Percentiles rank a stretch among this genome's conserved stretches.
Conservation (phyloP, 1,140 invertebrate species). For the Drosophila persimilis region DNA sequence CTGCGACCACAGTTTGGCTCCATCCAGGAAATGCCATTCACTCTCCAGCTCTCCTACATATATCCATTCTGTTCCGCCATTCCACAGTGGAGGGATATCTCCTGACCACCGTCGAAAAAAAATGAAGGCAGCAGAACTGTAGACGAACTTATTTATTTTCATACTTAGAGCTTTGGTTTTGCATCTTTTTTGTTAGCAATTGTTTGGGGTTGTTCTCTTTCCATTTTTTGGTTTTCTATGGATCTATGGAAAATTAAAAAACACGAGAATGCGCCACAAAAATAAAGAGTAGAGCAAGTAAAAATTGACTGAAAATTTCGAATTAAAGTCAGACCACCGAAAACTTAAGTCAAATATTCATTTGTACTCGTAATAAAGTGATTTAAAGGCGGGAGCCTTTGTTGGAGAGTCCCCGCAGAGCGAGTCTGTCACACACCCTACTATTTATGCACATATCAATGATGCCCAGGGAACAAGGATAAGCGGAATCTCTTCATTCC, state of each 20-base stretch:
- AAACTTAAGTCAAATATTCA: constrained; percentile 10
- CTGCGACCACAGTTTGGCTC: constrained; percentile 49
- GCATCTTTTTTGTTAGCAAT: background rate
- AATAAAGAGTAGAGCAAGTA: constrained; percentile 12
- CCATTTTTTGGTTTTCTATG: background rate
- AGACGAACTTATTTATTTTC: constrained; percentile 68
- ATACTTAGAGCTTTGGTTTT: constrained; percentile 63
- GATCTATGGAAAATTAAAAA: constrained; percentile 12
- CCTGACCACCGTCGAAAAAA: constrained; percentile 48
- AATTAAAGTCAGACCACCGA: constrained; percentile 34
- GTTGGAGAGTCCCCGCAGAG: background rate
- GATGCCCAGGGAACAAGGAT: background rate
- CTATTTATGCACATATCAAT: constrained; percentile 61
- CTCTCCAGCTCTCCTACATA: constrained; percentile 20
- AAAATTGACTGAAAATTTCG: constrained; percentile 28
- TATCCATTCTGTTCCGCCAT: background rate
- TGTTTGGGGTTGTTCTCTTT: background rate
- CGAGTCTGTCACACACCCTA: constrained; percentile 13
- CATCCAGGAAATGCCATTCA: constrained; percentile 40
- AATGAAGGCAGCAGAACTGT: constrained; percentile 27
- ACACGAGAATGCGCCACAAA: constrained; percentile 13
- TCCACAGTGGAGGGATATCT: constrained; percentile 40
- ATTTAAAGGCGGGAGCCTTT: constrained; percentile 6
- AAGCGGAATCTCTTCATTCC: constrained; percentile 19
- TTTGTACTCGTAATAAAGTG: constrained; percentile 11